Evolutionary conservation across 2,888 invertebrate genomes (phyloP).

Genomic region (Ceraclea dissimilis): DNA sequence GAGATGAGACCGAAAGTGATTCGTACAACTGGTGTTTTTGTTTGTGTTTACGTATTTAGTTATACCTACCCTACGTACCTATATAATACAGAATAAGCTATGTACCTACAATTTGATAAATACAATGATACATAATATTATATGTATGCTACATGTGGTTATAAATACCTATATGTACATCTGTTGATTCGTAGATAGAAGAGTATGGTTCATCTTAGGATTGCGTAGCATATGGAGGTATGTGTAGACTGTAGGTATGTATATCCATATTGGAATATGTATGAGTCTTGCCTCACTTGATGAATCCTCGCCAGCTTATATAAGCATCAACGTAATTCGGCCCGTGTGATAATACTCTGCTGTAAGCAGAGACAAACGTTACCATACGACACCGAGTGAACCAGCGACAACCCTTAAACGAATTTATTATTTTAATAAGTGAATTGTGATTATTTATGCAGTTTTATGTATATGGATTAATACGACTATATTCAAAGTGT

Average conservation of each 20-base stretch:
- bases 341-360: slow-evolving; percentile 12
- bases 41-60: slow-evolving; percentile 6
- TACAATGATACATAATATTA: too few species aligned
- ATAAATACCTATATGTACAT: slow-evolving; percentile 2
- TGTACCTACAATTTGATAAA: too few species aligned
- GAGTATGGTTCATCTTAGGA: not conserved
- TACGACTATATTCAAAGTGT: too few species aligned
- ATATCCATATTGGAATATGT: not conserved
- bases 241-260: not conserved
- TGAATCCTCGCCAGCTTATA: slow-evolving; percentile 14
- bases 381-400: not conserved
- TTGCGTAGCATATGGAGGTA: not conserved
- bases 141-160: too few species aligned
- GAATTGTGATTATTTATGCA: too few species aligned
- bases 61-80: not conserved
- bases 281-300: not conserved
- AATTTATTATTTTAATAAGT: not conserved
- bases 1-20: slow-evolving; percentile 13
- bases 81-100: too few species aligned
- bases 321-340: slow-evolving; percentile 10
- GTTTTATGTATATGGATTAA: too few species aligned
- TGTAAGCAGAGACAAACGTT: slow-evolving; percentile 5
- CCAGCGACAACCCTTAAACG: not conserved
- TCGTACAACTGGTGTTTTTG: not conserved
- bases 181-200: not conserved